Conservation (phyloP, 2,113 vertebrate species). For the Electrona antarctica region DNA sequence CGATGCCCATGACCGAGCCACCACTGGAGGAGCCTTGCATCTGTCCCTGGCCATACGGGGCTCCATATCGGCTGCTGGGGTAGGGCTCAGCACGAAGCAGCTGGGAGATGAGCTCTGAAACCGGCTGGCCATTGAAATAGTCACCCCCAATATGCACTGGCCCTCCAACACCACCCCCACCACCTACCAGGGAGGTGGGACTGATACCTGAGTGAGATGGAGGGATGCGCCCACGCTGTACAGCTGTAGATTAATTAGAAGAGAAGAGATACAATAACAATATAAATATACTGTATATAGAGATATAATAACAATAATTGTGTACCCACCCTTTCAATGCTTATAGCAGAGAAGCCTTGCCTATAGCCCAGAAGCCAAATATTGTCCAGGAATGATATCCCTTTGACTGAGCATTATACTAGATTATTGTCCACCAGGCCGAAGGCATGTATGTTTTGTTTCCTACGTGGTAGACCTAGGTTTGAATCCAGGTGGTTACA, state of each 20-base stretch:
- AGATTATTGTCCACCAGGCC: too few species aligned
- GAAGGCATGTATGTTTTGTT: too few species aligned
- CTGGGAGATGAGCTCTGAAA: conserved; percentile 94
- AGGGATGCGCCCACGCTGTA: conserved; percentile 93
- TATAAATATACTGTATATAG: too few species aligned
- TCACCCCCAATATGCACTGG: conserved; percentile 74
- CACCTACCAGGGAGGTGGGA: conserved; percentile 78
- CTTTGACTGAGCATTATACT: too few species aligned
- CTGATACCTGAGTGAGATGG: conserved; percentile 87
- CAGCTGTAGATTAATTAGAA: conserved; percentile 74
- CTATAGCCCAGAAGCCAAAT: too few species aligned
- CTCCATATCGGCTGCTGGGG: conserved; percentile 85
- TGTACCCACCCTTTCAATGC: too few species aligned
- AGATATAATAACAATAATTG: too few species aligned
- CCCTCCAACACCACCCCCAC: conserved; percentile 47
- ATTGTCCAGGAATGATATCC: too few species aligned
- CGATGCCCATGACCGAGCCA: conserved; percentile 87
- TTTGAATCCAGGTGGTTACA: too few species aligned
- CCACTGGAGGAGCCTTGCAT: conserved; percentile 74
- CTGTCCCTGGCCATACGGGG: conserved; percentile 82
- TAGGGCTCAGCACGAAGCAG: conserved; percentile 94
- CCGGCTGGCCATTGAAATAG: conserved; percentile 88
- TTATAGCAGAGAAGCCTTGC: too few species aligned
- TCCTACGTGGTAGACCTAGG: too few species aligned
- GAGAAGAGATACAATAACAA: neutral